These are phyloP conservation scores for Tuberolachnus salignus DNA, from an alignment of 2,888 invertebrate species.

Conservation along the genomic window DNA sequence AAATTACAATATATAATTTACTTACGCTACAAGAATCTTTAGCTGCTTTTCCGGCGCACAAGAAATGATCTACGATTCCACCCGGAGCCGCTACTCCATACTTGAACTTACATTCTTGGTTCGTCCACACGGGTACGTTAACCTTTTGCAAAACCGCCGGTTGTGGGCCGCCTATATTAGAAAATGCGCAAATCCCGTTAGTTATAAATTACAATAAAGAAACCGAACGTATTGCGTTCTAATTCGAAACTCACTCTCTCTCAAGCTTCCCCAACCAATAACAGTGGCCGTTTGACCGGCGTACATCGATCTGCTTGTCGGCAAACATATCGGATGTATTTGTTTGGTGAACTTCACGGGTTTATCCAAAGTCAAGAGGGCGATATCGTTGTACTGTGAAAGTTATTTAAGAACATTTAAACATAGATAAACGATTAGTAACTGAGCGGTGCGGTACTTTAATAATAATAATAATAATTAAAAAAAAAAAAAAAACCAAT, in stretches of 20 bases:
- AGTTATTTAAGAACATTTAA: background rate
- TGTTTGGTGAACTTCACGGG: conserved; percentile 75
- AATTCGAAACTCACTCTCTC: conserved; percentile 71
- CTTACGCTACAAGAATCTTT: conserved; percentile 90
- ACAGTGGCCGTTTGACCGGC: conserved; percentile 78
- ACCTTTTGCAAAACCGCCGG: conserved; percentile 83
- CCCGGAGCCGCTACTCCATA: conserved; percentile 87
- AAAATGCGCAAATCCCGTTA: conserved; percentile 57
- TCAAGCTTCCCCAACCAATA: conserved; percentile 86
- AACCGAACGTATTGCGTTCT: background rate
- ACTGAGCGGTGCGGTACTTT: background rate
- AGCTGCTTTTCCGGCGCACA: conserved; percentile 83
- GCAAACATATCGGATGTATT: conserved; percentile 80
- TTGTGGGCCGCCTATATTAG: conserved; percentile 77
- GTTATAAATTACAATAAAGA: background rate
- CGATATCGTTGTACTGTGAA: conserved; percentile 79
- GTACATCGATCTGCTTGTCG: conserved; percentile 67
- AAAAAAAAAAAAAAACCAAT: too few relatives aligned
- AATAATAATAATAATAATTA: background rate
- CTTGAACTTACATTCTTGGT: conserved; percentile 76
- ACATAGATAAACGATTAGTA: background rate
- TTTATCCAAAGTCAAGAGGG: conserved; percentile 78
- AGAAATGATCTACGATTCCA: conserved; percentile 85
- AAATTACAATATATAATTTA: conserved; percentile 58
- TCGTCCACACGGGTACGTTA: conserved; percentile 82